phyloP scores from a whole-genome alignment of 2,888 invertebrate genomes.

The Amblyjoppa fuscipennis region DNA sequence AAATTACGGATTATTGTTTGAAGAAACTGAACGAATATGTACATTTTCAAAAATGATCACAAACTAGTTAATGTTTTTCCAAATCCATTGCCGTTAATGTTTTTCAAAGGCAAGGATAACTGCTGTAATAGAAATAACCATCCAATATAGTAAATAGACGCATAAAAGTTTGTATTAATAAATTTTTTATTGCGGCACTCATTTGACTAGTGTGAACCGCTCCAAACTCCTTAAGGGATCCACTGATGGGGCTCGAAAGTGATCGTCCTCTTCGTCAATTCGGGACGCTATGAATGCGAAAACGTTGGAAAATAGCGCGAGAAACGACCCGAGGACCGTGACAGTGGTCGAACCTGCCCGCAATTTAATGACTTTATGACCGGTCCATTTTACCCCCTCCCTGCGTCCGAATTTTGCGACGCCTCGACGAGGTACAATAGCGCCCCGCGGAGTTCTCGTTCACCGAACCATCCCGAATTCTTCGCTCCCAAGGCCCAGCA shows the following conservation, averaged over 20 bases:
- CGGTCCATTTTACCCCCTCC: conserved; percentile 45
- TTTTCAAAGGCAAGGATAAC: too few species aligned
- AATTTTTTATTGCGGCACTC: too few species aligned
- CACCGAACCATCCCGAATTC: conserved; percentile 1
- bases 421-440: conserved; percentile 32
- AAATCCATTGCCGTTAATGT: too few species aligned
- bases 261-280: not conserved
- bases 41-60: too few species aligned
- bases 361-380: conserved; percentile 77
- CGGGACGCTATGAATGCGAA: not conserved
- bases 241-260: not conserved
- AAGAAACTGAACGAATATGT: too few species aligned
- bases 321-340: conserved; percentile 54
- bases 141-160: too few species aligned
- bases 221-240: not conserved
- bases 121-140: too few species aligned
- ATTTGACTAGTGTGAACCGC: too few species aligned
- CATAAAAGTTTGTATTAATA: too few species aligned
- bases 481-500: not conserved
- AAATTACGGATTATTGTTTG: too few species aligned
- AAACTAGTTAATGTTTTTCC: too few species aligned
- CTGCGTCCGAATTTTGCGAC: not conserved
- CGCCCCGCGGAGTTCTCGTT: conserved; percentile 27
- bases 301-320: not conserved
- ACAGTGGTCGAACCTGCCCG: conserved; percentile 74